Percentiles rank a stretch among this genome's conserved stretches.
These are phyloP conservation scores for Eupithecia subumbrata DNA, from an alignment of 2,888 invertebrate genomes.

Conservation along the genomic window DNA sequence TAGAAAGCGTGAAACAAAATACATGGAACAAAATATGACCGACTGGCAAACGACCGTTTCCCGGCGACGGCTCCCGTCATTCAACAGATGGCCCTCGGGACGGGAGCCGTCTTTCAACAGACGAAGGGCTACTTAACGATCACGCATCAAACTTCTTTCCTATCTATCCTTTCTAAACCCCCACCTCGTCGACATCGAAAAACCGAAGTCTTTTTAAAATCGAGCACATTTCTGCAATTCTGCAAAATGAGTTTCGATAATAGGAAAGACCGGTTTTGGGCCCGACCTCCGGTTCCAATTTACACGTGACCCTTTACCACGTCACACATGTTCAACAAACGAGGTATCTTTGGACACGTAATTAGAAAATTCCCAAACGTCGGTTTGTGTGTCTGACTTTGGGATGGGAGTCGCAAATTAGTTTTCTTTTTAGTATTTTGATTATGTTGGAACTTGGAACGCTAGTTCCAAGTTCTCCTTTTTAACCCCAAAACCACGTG, in stretches of 20 bases:
- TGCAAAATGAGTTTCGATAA: constrained; percentile 70
- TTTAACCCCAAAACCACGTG: too few species aligned
- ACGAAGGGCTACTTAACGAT: too few species aligned
- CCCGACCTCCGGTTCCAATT: constrained; percentile 66
- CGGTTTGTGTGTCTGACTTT: constrained; percentile 64
- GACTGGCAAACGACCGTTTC: too few species aligned
- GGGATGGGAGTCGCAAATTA: constrained; percentile 74
- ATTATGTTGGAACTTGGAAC: constrained; percentile 12
- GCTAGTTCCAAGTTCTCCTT: too few species aligned
- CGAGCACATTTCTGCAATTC: constrained; percentile 44
- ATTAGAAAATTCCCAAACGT: constrained; percentile 83
- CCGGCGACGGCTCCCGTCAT: too few species aligned
- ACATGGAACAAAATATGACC: too few species aligned
- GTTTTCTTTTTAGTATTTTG: constrained; percentile 58
- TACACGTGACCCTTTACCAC: constrained; percentile 82
- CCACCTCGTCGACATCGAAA: neutral
- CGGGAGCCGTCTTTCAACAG: too few species aligned
- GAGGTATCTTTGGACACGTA: constrained; percentile 84
- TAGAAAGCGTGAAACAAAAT: too few species aligned
- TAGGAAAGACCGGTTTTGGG: constrained; percentile 68
- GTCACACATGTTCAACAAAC: constrained; percentile 82
- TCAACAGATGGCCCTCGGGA: too few species aligned
- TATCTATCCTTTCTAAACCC: neutral
- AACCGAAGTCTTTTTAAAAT: constrained; percentile 23
- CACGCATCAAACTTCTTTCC: neutral